These are phyloP conservation scores for Taenioides sp. DNA, from an alignment of 2,797 vertebrate genomes.

Conservation along the genomic window DNA sequence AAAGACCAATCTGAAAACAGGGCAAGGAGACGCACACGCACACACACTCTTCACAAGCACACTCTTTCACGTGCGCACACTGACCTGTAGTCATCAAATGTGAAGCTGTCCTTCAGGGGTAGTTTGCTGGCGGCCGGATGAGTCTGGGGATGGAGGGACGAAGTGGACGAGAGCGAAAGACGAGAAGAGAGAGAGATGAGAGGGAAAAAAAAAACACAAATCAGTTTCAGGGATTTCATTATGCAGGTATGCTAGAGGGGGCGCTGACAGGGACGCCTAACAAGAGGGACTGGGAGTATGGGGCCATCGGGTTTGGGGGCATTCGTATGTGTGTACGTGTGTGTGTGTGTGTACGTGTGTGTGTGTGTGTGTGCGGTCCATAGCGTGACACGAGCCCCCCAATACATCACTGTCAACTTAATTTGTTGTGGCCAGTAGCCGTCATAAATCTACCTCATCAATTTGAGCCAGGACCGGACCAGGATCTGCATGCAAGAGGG, in stretches of 20 bases:
- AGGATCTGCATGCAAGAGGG: slow-evolving; percentile 15
- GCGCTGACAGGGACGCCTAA: slow-evolving; percentile 87
- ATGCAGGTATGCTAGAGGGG: slow-evolving; percentile 65
- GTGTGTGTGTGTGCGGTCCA: slow-evolving; percentile 46
- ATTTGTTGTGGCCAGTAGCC: slow-evolving; percentile 95
- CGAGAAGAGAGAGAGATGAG: slow-evolving; percentile 9
- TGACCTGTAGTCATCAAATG: slow-evolving; percentile 98
- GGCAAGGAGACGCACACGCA: not conserved
- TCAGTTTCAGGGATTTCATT: slow-evolving; percentile 89
- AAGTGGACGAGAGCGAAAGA: slow-evolving; percentile 24
- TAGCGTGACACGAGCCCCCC: slow-evolving; percentile 84
- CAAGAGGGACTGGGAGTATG: slow-evolving; percentile 89
- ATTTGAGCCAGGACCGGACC: slow-evolving; percentile 76
- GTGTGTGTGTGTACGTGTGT: not conserved
- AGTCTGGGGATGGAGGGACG: slow-evolving; percentile 83
- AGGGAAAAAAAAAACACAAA: slow-evolving; percentile 72
- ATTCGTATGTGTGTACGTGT: slow-evolving; percentile 6
- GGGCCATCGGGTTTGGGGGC: slow-evolving; percentile 55
- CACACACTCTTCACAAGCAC: not conserved
- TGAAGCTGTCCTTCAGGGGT: slow-evolving; percentile 96
- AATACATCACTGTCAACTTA: slow-evolving; percentile 97
- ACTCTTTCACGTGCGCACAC: slow-evolving; percentile 58
- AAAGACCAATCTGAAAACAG: slow-evolving; percentile 12
- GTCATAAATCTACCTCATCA: slow-evolving; percentile 95
- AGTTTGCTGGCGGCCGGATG: slow-evolving; percentile 95